Percentiles rank a stretch among this genome's conserved stretches.
phyloP scores from a whole-genome alignment of 2,888 invertebrate species.

The Zeuzera pyrina region DNA sequence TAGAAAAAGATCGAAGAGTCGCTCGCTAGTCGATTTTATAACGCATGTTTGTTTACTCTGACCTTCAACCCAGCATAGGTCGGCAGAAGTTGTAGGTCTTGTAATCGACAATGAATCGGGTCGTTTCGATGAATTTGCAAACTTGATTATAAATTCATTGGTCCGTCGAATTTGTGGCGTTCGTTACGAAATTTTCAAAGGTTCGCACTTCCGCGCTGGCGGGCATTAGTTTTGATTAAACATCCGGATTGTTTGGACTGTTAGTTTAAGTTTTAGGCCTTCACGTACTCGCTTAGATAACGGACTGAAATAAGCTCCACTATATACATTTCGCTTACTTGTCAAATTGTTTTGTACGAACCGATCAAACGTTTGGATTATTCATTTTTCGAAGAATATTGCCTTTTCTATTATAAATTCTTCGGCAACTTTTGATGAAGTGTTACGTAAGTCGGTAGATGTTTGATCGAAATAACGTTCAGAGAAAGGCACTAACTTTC shows the following conservation, averaged over 20 bases:
- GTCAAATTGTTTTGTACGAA: too few relatives aligned
- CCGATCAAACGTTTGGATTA: too few relatives aligned
- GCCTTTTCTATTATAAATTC: too few relatives aligned
- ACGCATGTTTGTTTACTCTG: too few relatives aligned
- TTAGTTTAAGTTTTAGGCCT: conserved; percentile 7
- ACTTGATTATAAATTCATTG: conserved; percentile 15
- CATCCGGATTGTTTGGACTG: conserved; percentile 17
- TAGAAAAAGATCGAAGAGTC: too few relatives aligned
- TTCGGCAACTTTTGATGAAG: too few relatives aligned
- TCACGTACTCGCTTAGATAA: conserved; percentile 18
- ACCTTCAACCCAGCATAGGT: not conserved
- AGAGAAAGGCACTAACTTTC: too few relatives aligned
- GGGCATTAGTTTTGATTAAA: conserved; percentile 23
- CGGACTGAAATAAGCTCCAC: conserved; percentile 8
- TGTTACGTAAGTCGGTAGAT: too few relatives aligned
- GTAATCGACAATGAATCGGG: conserved; percentile 8
- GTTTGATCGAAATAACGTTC: too few relatives aligned
- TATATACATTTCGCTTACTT: too few relatives aligned
- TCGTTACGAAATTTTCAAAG: conserved; percentile 10
- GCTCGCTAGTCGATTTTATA: too few relatives aligned
- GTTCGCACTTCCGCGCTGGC: conserved; percentile 11
- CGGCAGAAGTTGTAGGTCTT: not conserved
- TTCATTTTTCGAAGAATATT: too few relatives aligned
- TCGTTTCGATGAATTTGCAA: conserved; percentile 6
- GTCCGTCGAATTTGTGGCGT: conserved; percentile 2